These are phyloP conservation scores for Emmelina monodactyla DNA, from an alignment of 2,888 invertebrate genomes.

Conservation along the genomic window DNA sequence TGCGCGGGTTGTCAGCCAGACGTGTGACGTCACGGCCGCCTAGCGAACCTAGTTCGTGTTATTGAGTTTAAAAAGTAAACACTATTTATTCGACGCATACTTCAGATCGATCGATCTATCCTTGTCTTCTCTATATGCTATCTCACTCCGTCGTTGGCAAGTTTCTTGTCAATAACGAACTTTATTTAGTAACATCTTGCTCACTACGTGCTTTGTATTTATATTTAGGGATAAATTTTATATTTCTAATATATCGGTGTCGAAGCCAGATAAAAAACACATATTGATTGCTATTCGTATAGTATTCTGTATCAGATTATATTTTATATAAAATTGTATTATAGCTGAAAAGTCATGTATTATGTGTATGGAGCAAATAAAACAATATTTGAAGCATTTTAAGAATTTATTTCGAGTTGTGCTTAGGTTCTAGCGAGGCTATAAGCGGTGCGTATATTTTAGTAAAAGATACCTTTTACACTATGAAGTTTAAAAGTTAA, in stretches of 20 bases:
- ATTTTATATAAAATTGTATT: conserved; percentile 52
- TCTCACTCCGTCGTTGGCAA: conserved; percentile 18
- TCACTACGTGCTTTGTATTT: conserved; percentile 56
- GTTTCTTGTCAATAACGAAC: conserved; percentile 30
- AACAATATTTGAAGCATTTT: conserved; percentile 63
- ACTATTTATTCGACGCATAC: conserved; percentile 21
- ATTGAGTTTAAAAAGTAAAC: conserved; percentile 22
- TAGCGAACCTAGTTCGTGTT: conserved; percentile 29
- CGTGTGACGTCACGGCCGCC: conserved; percentile 10
- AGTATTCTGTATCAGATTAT: conserved; percentile 40
- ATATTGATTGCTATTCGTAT: conserved; percentile 45
- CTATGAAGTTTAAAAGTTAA: conserved; percentile 19
- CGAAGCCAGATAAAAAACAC: conserved; percentile 40
- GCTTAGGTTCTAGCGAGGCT: conserved; percentile 57
- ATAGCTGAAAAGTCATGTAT: conserved; percentile 52
- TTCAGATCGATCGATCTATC: conserved; percentile 16
- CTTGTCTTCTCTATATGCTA: conserved; percentile 17
- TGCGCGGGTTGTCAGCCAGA: conserved; percentile 18
- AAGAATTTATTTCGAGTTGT: conserved; percentile 54
- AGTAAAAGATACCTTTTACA: conserved; percentile 36
- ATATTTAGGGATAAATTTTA: conserved; percentile 18
- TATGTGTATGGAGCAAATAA: conserved; percentile 48
- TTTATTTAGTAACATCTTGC: conserved; percentile 40
- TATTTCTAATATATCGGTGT: conserved; percentile 21
- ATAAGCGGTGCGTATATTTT: conserved; percentile 40